These are phyloP conservation scores for Oligia latruncula DNA, from an alignment of 2,888 invertebrate species.

Conservation along the genomic window DNA sequence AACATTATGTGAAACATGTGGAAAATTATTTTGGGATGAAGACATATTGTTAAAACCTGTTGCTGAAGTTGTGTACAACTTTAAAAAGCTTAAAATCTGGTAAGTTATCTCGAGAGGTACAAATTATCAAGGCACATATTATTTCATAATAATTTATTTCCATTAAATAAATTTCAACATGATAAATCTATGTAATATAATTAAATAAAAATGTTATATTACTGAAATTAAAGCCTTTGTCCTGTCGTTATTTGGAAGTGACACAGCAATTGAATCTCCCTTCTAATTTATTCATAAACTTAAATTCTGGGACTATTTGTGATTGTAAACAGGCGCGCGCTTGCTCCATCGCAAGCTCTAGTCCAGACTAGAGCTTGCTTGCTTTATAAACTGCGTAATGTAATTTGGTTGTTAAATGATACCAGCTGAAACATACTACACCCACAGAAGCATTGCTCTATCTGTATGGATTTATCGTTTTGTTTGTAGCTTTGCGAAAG, in stretches of 20 bases:
- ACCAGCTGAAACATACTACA: slow-evolving; percentile 8
- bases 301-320: slow-evolving; percentile 18
- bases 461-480: not conserved
- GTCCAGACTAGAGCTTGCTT: not conserved
- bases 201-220: slow-evolving; percentile 26
- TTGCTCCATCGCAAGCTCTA: not conserved
- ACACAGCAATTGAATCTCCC: slow-evolving; percentile 24
- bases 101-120: slow-evolving; percentile 61
- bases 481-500: not conserved
- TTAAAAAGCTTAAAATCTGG: slow-evolving; percentile 70
- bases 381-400: not conserved
- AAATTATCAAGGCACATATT: slow-evolving; percentile 38
- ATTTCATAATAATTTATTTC: slow-evolving; percentile 62
- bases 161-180: slow-evolving; percentile 43
- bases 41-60: slow-evolving; percentile 78
- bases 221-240: slow-evolving; percentile 36
- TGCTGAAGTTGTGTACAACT: slow-evolving; percentile 71
- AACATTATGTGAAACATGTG: slow-evolving; percentile 93
- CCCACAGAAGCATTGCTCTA: not conserved
- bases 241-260: slow-evolving; percentile 40
- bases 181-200: slow-evolving; percentile 15
- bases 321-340: not conserved
- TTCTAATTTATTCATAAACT: not conserved
- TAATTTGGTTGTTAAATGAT: not conserved
- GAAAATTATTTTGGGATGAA: slow-evolving; percentile 93